Conservation (phyloP, 2,888 invertebrate species). For the Timema podura region DNA sequence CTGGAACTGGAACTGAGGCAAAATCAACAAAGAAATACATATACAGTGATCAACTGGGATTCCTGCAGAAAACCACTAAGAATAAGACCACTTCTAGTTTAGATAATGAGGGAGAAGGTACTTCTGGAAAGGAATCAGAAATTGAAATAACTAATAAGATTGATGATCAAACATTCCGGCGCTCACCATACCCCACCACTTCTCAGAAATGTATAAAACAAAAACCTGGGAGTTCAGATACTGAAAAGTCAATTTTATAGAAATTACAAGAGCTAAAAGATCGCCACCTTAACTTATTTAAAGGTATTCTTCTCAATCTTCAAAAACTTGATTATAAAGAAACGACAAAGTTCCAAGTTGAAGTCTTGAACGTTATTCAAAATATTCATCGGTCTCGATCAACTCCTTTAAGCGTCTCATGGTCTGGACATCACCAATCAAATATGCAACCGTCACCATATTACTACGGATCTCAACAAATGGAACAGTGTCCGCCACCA, state of each 20-base stretch:
- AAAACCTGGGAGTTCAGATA: background rate
- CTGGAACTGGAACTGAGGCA: background rate
- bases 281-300: background rate
- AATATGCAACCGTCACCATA: background rate
- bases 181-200: background rate
- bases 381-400: conserved; percentile 1
- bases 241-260: background rate
- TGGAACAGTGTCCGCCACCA: background rate
- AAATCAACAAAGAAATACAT: background rate
- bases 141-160: background rate
- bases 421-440: background rate
- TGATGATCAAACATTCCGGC: background rate
- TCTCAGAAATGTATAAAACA: background rate
- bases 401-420: background rate
- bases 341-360: background rate
- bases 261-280: background rate
- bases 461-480: background rate
- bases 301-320: background rate
- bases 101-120: too few relatives aligned
- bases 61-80: background rate
- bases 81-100: too few relatives aligned
- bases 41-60: background rate
- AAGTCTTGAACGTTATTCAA: conserved; percentile 3
- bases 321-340: background rate
- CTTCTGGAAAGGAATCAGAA: too few relatives aligned